Evolutionary conservation across 2,113 vertebrate species (phyloP), one percentile per base, ranked within the genome.

Genomic region (Mola mola): DNA sequence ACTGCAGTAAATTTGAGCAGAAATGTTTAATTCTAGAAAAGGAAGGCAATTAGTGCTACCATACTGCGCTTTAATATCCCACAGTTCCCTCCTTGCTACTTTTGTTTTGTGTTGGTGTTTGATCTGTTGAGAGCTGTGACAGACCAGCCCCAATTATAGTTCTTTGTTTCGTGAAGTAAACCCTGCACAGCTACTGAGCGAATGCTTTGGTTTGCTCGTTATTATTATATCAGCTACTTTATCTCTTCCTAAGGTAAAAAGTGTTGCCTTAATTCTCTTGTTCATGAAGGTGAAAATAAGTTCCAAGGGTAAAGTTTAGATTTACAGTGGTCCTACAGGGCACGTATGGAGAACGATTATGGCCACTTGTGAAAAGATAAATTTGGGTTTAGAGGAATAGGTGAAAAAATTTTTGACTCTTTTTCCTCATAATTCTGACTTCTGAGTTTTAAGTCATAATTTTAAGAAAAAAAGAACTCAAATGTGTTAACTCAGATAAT

Each of bases 1-100:
- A 26, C 13, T 29, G 28, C 42, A 25, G 20, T 31, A 7, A n/a
- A n/a, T n/a, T n/a, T n/a, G n/a, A n/a, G n/a, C n/a, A 11, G 55
- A 19, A 53, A 34, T n/a, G 15, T 49, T 53, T 71, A 58, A 34
- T 64, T 40, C 20, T 43, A 8, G 24, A 43, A 41, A 47, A 24
- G 11, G n/a, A 40, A 59, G 19, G 31, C 19, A 36, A 33, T 56
- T 47, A 46, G 26, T 47, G 42, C 22, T 42, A 52, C 62, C 34
- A 19, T 9, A 9, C 56, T 58, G 34, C 38, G 33, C 5, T 12
- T n/a, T 62, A 20, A 37, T 19, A 25, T 67, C 40, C 41, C 17
- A 5, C 19, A 29, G 36, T 15, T 49, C 24, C 20, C 38, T 37
- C 19, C 42, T 33, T 15, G 34, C 26, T 28, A 2, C 28, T 19